Evolutionary conservation across 37 sponge, comb jelly and placozoan genomes (phyloP).

Genomic region (Axinella damicornis): DNA sequence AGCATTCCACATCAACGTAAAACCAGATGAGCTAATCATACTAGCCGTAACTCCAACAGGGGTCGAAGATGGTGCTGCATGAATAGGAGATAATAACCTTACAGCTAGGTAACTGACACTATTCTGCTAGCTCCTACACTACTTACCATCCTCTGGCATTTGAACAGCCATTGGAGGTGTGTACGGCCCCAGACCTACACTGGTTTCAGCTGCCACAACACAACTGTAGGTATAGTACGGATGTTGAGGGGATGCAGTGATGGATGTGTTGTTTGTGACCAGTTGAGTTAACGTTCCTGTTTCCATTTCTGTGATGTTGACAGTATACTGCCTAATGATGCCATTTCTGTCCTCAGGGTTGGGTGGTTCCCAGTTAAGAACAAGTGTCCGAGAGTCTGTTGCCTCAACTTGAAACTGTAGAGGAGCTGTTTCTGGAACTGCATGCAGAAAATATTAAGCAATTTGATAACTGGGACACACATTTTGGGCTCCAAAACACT

Average conservation of each 20-base stretch:
- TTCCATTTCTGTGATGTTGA: conserved; percentile 15
- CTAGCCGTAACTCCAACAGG: too few relatives aligned
- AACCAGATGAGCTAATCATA: too few relatives aligned
- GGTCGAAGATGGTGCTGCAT: too few relatives aligned
- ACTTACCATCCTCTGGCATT: conserved; percentile 23
- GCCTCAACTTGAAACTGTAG: neutral
- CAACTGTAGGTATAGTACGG: conserved; percentile 17
- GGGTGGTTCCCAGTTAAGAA: conserved; percentile 32
- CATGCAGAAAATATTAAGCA: neutral
- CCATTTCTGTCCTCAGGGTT: conserved; percentile 21
- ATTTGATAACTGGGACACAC: neutral
- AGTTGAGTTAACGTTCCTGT: neutral
- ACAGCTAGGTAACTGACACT: neutral
- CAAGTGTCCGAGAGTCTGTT: conserved; percentile 10
- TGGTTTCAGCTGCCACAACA: neutral
- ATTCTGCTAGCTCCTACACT: neutral
- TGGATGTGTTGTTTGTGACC: neutral
- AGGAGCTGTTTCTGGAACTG: conserved; percentile 42
- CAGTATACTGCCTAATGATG: conserved; percentile 1
- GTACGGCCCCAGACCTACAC: conserved; percentile 12
- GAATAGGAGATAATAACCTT: neutral
- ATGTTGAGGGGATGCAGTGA: neutral
- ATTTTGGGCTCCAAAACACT: neutral
- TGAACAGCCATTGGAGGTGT: neutral
- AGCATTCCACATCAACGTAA: too few relatives aligned